Evolutionary conservation across 2,888 invertebrate species (phyloP).

Genomic region (Crepidodera aurea): DNA sequence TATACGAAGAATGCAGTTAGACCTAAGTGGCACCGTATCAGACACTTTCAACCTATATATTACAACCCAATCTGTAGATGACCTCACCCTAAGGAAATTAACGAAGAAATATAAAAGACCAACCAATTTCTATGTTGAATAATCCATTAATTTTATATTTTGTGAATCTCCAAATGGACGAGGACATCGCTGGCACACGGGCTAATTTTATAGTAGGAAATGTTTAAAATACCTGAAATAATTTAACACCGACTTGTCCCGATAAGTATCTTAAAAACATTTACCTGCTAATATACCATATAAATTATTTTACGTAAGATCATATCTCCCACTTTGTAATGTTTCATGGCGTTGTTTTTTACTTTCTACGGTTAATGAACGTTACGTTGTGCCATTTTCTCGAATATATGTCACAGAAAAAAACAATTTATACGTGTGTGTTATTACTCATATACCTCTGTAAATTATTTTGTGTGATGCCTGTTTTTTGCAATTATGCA

Average conservation of each 20-base stretch:
- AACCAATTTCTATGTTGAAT: no score
- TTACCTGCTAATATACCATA: slow-evolving; percentile 39
- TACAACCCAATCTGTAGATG: no score
- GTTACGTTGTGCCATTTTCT: background rate
- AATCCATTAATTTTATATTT: no score
- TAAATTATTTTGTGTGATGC: background rate
- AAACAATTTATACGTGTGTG: background rate
- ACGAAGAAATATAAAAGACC: no score
- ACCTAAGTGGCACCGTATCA: no score
- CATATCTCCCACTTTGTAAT: slow-evolving; percentile 30
- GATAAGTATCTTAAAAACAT: slow-evolving; percentile 40
- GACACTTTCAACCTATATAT: no score
- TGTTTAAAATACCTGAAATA: slow-evolving; percentile 40
- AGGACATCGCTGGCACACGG: background rate
- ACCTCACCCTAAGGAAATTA: no score
- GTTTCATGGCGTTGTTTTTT: slow-evolving; percentile 12
- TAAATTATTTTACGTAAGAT: slow-evolving; percentile 41
- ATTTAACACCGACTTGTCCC: slow-evolving; percentile 39
- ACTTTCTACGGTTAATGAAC: background rate
- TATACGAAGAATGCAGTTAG: no score
- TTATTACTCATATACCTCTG: background rate
- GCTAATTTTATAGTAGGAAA: slow-evolving; percentile 32
- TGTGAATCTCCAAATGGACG: no score
- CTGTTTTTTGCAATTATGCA: background rate
- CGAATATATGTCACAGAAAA: background rate